Evolutionary conservation across 2,888 invertebrate genomes (phyloP).

Genomic region (Matsumyia berberina): DNA sequence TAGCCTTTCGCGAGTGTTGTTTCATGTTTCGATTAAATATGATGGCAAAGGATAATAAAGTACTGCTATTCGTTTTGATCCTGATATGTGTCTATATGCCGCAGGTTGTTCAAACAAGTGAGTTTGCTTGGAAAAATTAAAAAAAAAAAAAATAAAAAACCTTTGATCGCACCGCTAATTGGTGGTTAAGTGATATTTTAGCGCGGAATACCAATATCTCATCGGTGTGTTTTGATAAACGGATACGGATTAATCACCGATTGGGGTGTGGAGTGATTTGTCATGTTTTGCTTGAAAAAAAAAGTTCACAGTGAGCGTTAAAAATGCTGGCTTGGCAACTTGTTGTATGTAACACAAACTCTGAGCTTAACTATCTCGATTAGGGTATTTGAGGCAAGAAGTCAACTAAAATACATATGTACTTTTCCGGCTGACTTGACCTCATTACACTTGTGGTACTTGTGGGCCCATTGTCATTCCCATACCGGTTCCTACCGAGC

Average conservation of each 20-base stretch:
- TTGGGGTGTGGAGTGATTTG: not conserved
- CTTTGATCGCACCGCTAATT: constrained; percentile 25
- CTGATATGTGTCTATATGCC: constrained; percentile 4
- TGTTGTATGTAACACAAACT: not conserved
- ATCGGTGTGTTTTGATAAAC: not conserved
- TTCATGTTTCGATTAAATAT: too few species aligned
- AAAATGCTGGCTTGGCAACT: not conserved
- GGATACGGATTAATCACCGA: constrained; percentile 22
- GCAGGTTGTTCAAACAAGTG: constrained; percentile 38
- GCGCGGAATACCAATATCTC: not conserved
- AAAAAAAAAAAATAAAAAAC: constrained; percentile 2
- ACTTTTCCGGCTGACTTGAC: too few species aligned
- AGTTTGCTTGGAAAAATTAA: constrained; percentile 3
- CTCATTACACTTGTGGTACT: too few species aligned
- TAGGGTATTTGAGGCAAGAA: too few species aligned
- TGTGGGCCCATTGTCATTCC: too few species aligned
- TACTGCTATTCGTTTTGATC: constrained; percentile 8
- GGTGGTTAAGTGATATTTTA: constrained; percentile 1
- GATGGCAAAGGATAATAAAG: constrained; percentile 21
- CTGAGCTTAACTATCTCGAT: not conserved
- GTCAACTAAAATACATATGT: too few species aligned
- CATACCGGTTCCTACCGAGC: too few species aligned
- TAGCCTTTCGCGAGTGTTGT: not conserved
- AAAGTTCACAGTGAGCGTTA: not conserved
- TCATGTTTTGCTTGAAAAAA: not conserved